These are phyloP conservation scores for Ceryle rudis DNA, from an alignment of 2,797 vertebrate genomes.

Conservation along the genomic window DNA sequence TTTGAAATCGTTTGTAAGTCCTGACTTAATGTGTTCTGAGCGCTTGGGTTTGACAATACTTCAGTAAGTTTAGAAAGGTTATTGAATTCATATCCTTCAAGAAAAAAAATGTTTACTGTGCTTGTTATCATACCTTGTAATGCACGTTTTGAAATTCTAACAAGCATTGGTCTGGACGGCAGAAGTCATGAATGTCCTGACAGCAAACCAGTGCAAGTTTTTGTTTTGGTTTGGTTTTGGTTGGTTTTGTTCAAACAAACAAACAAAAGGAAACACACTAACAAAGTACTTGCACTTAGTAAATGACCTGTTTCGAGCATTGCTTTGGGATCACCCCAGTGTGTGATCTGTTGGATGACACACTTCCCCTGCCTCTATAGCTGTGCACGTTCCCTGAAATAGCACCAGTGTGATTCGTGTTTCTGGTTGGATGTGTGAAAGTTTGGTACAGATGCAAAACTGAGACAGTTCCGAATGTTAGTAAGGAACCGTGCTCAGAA, in stretches of 20 bases:
- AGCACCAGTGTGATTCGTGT: constrained; percentile 50
- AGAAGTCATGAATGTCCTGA: neutral
- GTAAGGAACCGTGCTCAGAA: constrained; percentile 21
- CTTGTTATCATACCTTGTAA: neutral
- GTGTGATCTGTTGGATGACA: constrained; percentile 12
- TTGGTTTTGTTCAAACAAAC: neutral
- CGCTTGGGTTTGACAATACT: neutral
- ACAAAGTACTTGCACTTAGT: neutral
- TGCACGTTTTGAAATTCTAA: neutral
- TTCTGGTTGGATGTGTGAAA: constrained; percentile 59
- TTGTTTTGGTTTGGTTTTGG: too few relatives aligned
- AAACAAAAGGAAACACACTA: neutral
- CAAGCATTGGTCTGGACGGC: neutral
- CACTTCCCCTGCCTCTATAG: neutral
- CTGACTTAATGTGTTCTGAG: neutral
- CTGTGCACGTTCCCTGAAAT: constrained; percentile 27
- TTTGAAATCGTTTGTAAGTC: constrained; percentile 38
- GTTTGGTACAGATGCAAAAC: constrained; percentile 59
- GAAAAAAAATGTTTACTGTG: neutral
- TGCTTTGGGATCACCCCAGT: neutral
- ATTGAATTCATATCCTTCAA: neutral
- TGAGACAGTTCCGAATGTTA: constrained; percentile 33
- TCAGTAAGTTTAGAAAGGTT: neutral
- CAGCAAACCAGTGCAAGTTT: neutral
- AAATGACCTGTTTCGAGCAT: neutral